Base-by-base conservation (phyloP, 2,888 invertebrate species). In the Agapetus fuscipes region DNA sequence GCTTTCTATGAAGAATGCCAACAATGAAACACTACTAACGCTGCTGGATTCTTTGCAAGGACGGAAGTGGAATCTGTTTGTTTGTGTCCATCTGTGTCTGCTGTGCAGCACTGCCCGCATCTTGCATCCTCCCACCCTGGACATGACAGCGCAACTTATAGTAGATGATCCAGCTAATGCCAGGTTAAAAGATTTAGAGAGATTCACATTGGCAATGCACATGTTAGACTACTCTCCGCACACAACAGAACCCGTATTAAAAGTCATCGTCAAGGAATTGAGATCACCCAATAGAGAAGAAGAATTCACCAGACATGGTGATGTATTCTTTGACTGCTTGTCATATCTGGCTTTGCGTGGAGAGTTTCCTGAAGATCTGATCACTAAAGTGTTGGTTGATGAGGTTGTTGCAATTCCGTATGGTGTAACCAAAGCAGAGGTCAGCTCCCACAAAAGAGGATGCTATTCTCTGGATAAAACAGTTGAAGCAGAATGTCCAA, bases 151-250 rank as follows among this genome's bases (percentile, higher is more conserved):
- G 1, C 52, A 73, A 30, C 67, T 66, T 43, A 66, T 80, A 13
- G 55, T 64, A 6, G 50, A 57, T 2, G 59, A 72, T 17, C 54
- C 82, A 1, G 46, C 62, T 2, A 34, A 54, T 3, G 57, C 71
- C 0, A 71, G 85, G 45, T 32, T 85, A 1, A 88, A 88, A 60
- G 87, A 88, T 54, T 61, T 87, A 17, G 87, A 87, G 59, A 71
- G 85, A 50, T 58, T 85, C 6, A 59, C 76, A 3, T 66, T 80
- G 43, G 68, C 71, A 1, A 70, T 77, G 52, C 72, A 74, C 2
- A 69, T 76, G 53, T 80, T 80, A 48, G 72, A 80, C 55, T 70
- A 66, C 37, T 57, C 60, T 41, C 76, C 77, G 10, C 50, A 64
- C 34, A 69, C 65, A n/a, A 48, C 53, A 9, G 59, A 66, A 24